These are phyloP conservation scores for Aphelocoma californica DNA, from an alignment of 2,797 vertebrate species.

Conservation along the genomic window DNA sequence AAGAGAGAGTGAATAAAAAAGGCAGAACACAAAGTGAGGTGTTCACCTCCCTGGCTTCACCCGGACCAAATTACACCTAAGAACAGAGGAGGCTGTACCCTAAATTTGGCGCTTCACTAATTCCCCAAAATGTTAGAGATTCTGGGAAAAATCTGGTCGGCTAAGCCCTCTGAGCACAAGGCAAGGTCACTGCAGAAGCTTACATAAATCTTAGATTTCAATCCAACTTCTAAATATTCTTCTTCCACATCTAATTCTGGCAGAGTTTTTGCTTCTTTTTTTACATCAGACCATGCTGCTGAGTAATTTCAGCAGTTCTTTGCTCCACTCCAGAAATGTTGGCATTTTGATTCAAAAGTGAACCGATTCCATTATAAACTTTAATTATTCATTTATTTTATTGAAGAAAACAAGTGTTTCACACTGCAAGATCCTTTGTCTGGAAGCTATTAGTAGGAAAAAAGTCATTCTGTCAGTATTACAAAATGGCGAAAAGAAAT, in stretches of 20 bases:
- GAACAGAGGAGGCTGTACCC: not conserved
- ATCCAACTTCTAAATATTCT: not conserved
- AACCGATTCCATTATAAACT: not conserved
- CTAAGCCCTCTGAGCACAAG: not conserved
- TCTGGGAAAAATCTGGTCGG: not conserved
- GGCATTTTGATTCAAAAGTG: not conserved
- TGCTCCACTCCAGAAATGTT: not conserved
- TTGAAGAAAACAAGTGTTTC: not conserved
- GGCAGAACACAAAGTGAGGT: rapidly evolving
- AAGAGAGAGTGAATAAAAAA: too few relatives aligned
- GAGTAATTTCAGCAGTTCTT: not conserved
- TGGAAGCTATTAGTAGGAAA: not conserved
- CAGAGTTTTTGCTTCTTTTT: not conserved
- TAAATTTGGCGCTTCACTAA: not conserved
- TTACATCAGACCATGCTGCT: not conserved
- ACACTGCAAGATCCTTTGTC: not conserved
- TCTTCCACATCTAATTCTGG: not conserved
- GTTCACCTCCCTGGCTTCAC: not conserved
- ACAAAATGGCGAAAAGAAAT: not conserved
- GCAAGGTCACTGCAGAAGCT: not conserved
- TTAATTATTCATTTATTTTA: not conserved
- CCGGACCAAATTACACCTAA: rapidly evolving
- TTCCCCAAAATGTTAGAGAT: not conserved
- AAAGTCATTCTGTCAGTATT: not conserved
- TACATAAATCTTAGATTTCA: not conserved